Percentiles rank a stretch among this genome's conserved stretches.
phyloP scores from a whole-genome alignment of 1,140 invertebrate species.

The Delia radicum region DNA sequence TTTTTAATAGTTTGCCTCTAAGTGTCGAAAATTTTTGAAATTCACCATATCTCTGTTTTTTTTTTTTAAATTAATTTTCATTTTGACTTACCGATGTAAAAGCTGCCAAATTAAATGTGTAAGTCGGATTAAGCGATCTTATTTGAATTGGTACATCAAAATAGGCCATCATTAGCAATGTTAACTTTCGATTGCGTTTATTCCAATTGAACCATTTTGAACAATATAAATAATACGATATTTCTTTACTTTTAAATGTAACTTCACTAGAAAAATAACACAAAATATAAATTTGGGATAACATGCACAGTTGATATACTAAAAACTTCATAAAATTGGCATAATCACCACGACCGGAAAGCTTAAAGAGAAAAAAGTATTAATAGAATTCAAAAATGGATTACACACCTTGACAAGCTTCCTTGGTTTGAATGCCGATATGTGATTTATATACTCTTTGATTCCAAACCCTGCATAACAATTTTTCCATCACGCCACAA shows the following conservation, averaged over 20 bases:
- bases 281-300: conserved; percentile 44
- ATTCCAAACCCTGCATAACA: no score
- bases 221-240: conserved; percentile 40
- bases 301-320: conserved; percentile 43
- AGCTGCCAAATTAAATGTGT: conserved; percentile 37
- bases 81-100: conserved; percentile 47
- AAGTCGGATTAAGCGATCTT: conserved; percentile 40
- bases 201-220: conserved; percentile 40
- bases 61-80: no score
- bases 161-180: conserved; percentile 42
- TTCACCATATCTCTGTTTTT: no score
- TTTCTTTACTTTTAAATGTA: conserved; percentile 33
- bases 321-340: conserved; percentile 36
- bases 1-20: no score
- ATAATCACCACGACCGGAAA: conserved; percentile 34
- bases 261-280: conserved; percentile 48
- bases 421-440: no score
- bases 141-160: conserved; percentile 34
- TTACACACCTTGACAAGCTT: no score
- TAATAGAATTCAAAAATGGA: no score
- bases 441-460: no score
- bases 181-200: conserved; percentile 33
- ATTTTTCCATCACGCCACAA: no score
- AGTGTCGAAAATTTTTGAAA: no score
- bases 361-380: conserved; percentile 30